A percentile compares a stretch with the other conserved stretches of the same genome.
Conservation (phyloP, 2,113 vertebrate species). For the Lucifuga dentata region DNA sequence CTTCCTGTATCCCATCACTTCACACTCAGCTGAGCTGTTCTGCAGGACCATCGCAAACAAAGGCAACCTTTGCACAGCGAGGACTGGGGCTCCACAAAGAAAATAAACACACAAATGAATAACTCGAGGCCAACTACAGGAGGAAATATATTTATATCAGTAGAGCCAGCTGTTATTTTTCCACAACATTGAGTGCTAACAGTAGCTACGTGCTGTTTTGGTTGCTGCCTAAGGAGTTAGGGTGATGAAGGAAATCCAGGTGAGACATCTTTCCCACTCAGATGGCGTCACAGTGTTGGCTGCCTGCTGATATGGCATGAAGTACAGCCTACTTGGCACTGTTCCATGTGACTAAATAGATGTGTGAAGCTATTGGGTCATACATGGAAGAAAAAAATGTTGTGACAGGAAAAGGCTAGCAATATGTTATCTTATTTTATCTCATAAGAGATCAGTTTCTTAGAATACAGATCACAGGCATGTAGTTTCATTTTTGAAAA, state of each 20-base stretch:
- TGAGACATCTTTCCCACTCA: conserved; percentile 59
- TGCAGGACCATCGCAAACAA: conserved; percentile 81
- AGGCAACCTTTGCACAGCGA: conserved; percentile 81
- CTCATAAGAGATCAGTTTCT: too few relatives aligned
- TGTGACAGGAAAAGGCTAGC: not conserved
- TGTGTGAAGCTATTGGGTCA: conserved; percentile 27
- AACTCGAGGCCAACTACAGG: conserved; percentile 65
- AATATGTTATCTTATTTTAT: too few relatives aligned
- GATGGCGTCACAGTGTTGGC: conserved; percentile 64
- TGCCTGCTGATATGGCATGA: conserved; percentile 64
- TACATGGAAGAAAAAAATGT: conserved; percentile 4
- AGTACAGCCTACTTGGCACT: conserved; percentile 40
- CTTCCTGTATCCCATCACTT: conserved; percentile 84
- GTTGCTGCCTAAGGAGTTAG: conserved; percentile 52
- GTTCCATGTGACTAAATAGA: conserved; percentile 25
- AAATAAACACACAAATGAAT: conserved; percentile 79
- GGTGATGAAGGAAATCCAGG: conserved; percentile 83
- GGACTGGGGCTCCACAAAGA: conserved; percentile 61
- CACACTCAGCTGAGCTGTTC: conserved; percentile 84
- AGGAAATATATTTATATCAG: conserved; percentile 85
- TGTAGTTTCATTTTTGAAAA: too few relatives aligned
- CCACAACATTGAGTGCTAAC: conserved; percentile 59
- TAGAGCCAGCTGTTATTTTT: conserved; percentile 79
- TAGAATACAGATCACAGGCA: too few relatives aligned
- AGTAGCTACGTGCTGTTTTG: conserved; percentile 78